Evolutionary conservation across 2,113 vertebrate species (phyloP).

Genomic region (Bostrychus sinensis): DNA sequence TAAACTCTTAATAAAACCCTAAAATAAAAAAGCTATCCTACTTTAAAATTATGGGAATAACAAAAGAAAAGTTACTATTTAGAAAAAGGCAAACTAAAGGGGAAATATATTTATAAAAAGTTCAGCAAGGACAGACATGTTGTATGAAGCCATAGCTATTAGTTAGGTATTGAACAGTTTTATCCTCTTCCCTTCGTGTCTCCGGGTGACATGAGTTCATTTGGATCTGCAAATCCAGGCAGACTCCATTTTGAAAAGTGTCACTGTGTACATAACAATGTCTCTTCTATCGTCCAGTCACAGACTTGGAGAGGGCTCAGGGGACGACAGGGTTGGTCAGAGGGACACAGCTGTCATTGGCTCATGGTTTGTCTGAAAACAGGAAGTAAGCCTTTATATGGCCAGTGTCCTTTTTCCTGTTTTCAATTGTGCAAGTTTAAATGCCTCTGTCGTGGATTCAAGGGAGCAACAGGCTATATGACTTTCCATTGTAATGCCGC

Average conservation of each 20-base stretch:
- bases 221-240: constrained; percentile 1
- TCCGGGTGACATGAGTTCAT: background rate
- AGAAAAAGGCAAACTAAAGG: constrained; percentile 54
- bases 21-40: constrained; percentile 60
- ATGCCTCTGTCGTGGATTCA: constrained; percentile 67
- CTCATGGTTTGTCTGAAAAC: constrained; percentile 50
- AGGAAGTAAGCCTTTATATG: constrained; percentile 58
- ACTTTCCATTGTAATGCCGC: constrained; percentile 36
- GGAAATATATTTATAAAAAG: constrained; percentile 26
- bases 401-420: constrained; percentile 55
- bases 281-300: constrained; percentile 45
- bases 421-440: constrained; percentile 74
- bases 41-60: constrained; percentile 21
- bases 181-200: background rate
- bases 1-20: constrained; percentile 56
- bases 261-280: constrained; percentile 27
- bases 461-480: constrained; percentile 57
- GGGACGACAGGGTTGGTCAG: constrained; percentile 39
- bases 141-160: constrained; percentile 39
- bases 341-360: constrained; percentile 41
- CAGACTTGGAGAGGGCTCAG: constrained; percentile 33
- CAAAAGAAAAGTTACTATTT: constrained; percentile 47
- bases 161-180: constrained; percentile 20
- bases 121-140: constrained; percentile 44
- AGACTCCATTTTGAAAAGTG: constrained; percentile 2